phyloP scores from a whole-genome alignment of 2,797 vertebrate genomes.

The Manis javanica region DNA sequence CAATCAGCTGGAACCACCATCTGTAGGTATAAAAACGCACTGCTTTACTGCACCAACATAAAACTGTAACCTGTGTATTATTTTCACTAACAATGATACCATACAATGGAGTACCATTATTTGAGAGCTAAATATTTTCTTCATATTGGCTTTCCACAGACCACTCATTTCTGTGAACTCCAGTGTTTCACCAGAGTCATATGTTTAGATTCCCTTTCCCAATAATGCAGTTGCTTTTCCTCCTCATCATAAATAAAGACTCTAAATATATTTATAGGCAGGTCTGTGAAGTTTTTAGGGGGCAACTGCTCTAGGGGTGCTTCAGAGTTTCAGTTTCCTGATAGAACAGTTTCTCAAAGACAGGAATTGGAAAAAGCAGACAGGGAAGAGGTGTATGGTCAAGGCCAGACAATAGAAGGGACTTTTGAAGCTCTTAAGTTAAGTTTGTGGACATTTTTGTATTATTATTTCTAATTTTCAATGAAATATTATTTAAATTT shows the following conservation, averaged over 20 bases:
- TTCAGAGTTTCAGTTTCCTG: not conserved
- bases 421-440: not conserved
- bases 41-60: not conserved
- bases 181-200: not conserved
- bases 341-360: not conserved
- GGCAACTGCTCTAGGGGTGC: not conserved
- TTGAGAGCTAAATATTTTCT: not conserved
- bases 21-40: not conserved
- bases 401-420: not conserved
- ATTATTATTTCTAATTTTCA: not conserved
- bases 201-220: not conserved
- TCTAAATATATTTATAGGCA: not conserved
- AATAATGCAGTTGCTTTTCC: not conserved
- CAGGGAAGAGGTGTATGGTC: not conserved
- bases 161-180: not conserved
- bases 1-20: not conserved
- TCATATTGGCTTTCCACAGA: not conserved
- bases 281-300: not conserved
- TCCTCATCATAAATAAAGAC: not conserved
- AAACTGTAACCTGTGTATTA: fast-evolving
- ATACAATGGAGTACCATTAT: not conserved
- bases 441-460: not conserved
- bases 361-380: not conserved
- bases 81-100: not conserved
- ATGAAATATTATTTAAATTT: not conserved